Conservation (phyloP, 2,113 vertebrate genomes). For the Ptychochromis oligacanthus region DNA sequence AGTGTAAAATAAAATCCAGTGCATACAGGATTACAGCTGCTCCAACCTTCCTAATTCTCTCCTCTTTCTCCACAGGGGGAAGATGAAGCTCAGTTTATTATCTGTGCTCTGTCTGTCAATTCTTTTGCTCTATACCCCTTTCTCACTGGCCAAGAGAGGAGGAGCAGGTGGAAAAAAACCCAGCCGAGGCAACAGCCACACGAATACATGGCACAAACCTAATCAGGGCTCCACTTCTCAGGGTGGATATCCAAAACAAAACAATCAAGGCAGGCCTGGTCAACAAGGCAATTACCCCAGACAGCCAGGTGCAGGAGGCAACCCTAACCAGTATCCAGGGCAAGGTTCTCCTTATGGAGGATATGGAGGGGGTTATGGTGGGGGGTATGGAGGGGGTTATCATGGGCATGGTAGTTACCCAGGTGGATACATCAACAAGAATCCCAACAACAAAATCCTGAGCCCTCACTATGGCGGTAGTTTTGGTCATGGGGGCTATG, state of each 20-base stretch:
- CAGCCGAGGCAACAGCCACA: background rate
- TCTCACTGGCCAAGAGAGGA: slow-evolving; percentile 43
- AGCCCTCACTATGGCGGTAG: slow-evolving; percentile 74
- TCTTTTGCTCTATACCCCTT: slow-evolving; percentile 48
- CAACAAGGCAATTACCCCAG: slow-evolving; percentile 39
- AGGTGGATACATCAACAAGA: slow-evolving; percentile 68
- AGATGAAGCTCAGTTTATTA: slow-evolving; percentile 42
- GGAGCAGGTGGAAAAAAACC: slow-evolving; percentile 15
- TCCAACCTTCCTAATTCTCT: background rate
- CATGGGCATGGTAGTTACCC: background rate
- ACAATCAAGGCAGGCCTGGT: slow-evolving; percentile 21
- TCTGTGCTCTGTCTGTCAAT: slow-evolving; percentile 43
- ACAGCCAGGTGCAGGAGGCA: slow-evolving; percentile 11
- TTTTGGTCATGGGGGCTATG: slow-evolving; percentile 37
- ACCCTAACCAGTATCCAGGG: slow-evolving; percentile 12
- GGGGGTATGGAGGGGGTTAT: slow-evolving; percentile 56
- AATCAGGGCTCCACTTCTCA: slow-evolving; percentile 28
- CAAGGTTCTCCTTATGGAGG: slow-evolving; percentile 44
- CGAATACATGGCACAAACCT: slow-evolving; percentile 15
- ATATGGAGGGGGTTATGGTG: background rate
- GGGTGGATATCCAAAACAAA: slow-evolving; percentile 42
- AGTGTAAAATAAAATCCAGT: background rate
- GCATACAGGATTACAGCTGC: background rate
- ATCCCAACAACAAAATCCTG: slow-evolving; percentile 74
- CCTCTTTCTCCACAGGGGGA: slow-evolving; percentile 29